These are phyloP conservation scores for Drepanosiphum platanoidis DNA, from an alignment of 2,888 invertebrate genomes.

Conservation along the genomic window DNA sequence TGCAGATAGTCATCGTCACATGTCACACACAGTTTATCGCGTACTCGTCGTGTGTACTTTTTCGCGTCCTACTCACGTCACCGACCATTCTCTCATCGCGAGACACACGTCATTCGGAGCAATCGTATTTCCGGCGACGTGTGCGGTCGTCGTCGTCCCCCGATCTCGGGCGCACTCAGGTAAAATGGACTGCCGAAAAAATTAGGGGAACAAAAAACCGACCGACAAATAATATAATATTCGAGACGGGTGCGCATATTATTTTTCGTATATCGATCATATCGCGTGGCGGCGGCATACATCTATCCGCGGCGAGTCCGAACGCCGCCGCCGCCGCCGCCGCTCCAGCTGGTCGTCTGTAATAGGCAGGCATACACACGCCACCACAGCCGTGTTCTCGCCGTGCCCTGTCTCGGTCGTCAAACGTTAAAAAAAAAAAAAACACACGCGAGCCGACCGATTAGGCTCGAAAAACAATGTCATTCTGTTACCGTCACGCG, in stretches of 20 bases:
- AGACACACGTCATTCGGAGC: background rate
- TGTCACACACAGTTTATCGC: too few species aligned
- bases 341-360: background rate
- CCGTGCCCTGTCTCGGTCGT: too few species aligned
- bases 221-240: background rate
- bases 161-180: background rate
- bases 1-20: too few species aligned
- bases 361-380: too few species aligned
- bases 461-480: background rate
- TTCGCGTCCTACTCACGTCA: background rate
- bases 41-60: too few species aligned
- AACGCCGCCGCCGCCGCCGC: background rate
- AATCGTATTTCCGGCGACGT: constrained; percentile 7
- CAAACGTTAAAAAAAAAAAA: background rate
- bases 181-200: background rate
- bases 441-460: background rate
- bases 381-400: too few species aligned
- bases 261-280: background rate
- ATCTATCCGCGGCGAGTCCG: too few species aligned
- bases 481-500: background rate
- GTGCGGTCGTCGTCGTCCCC: constrained; percentile 6
- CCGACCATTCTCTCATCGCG: too few species aligned
- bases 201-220: background rate
- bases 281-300: background rate
- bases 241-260: background rate